Base-by-base conservation (phyloP, 2,888 invertebrate species). In the Cordylochernes scorpioides region DNA sequence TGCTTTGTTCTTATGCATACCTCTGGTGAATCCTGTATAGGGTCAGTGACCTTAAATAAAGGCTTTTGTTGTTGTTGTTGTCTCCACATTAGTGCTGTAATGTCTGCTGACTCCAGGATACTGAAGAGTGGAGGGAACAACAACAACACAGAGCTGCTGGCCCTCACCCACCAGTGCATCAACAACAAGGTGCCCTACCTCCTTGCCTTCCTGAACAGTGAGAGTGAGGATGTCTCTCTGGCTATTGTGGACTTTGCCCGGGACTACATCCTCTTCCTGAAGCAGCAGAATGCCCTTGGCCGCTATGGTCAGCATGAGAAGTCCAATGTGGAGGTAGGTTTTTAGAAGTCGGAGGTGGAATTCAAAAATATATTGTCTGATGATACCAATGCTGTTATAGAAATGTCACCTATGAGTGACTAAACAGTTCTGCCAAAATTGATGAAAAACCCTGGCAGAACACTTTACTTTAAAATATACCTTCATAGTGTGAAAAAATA, bases 151-250 rank as follows among this genome's bases (percentile, higher is more conserved):
- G n/a, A n/a, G n/a, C n/a, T n/a, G n/a, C n/a, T n/a, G n/a, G n/a
- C n/a, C n/a, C n/a, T n/a, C n/a, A n/a, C n/a, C n/a, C n/a, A n/a
- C n/a, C n/a, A 19, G 47, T 48, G 37, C 2, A 42, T 61, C 17
- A 55, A 59, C 36, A 44, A 44, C 28, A 60, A 61, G 44, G 44
- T 59, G 21, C 50, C 52, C 2, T 43, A 57, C 22, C 44, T 59
- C 45, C 45, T 60, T 13, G 47, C 49, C 31, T 58, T 58, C 42
- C 48, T 62, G 18, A 49, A 48, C 24, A 51, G 55, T 43, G 55
- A 57, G 24, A 59, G 60, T 44, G 58, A 60, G 42, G 59, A 59
- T 41, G 58, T 61, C 1, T 60, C 60, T 1, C 48, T 49, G 9
- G 51, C 54, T 10, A 55, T 60, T 15, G 43, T 52, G 16, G 52